Conservation (phyloP, 1,140 invertebrate species). For the Pseudoatta argentina region DNA sequence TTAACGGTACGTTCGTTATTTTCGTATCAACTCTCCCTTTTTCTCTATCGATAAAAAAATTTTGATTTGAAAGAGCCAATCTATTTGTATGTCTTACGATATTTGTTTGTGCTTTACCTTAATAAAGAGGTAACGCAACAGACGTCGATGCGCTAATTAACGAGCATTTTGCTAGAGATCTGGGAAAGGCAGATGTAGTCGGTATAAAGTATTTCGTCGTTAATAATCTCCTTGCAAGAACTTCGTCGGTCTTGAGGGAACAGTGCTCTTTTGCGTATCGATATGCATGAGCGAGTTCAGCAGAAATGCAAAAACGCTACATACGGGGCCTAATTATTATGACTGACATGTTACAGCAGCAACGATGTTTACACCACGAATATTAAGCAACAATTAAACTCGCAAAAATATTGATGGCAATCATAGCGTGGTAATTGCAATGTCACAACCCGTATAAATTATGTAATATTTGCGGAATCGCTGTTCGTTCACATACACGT, state of each 20-base stretch:
- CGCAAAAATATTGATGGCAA: background rate
- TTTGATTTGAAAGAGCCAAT: background rate
- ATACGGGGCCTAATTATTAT: conserved; percentile 17
- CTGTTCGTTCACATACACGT: too few relatives aligned
- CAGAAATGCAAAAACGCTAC: conserved; percentile 23
- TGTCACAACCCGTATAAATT: too few relatives aligned
- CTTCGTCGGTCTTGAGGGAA: conserved; percentile 11
- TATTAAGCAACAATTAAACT: conserved; percentile 16
- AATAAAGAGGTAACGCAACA: conserved; percentile 2
- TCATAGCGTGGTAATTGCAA: background rate
- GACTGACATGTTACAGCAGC: conserved; percentile 16
- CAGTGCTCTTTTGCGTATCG: conserved; percentile 22
- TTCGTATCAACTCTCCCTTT: conserved; percentile 10
- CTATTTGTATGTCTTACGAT: background rate
- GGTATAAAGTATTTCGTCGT: conserved; percentile 47
- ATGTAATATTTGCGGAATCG: too few relatives aligned
- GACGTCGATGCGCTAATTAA: conserved; percentile 37
- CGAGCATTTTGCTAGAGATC: conserved; percentile 20
- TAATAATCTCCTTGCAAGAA: conserved; percentile 12
- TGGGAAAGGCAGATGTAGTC: conserved; percentile 16
- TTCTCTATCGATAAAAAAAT: background rate
- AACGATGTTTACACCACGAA: conserved; percentile 7
- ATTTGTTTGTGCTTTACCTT: background rate
- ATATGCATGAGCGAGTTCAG: conserved; percentile 15
- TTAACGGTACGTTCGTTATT: conserved; percentile 37